phyloP scores from a whole-genome alignment of 2,888 invertebrate genomes.

The Hirudinaria manillensis region DNA sequence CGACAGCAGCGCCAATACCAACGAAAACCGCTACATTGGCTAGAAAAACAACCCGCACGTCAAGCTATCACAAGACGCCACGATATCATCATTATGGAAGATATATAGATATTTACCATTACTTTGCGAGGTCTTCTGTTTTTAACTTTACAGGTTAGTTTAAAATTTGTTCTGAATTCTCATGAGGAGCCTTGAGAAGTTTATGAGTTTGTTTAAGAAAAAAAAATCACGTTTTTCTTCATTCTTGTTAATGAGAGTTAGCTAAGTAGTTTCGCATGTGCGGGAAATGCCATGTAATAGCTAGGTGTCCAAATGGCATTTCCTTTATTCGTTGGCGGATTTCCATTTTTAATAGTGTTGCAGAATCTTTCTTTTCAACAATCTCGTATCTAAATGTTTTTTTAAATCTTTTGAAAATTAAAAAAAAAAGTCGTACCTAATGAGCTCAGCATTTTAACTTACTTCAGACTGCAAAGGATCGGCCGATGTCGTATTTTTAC shows the following conservation, averaged over 20 bases:
- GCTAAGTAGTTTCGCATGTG: too few relatives aligned
- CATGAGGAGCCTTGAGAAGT: not conserved
- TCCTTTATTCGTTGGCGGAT: not conserved
- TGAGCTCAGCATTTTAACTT: too few relatives aligned
- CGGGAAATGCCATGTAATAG: too few relatives aligned
- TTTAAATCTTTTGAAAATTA: too few relatives aligned
- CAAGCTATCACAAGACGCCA: not conserved
- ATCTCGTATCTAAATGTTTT: too few relatives aligned
- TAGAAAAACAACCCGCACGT: constrained; percentile 24
- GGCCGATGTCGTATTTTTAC: constrained; percentile 37
- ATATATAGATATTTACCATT: constrained; percentile 8
- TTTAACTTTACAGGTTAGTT: constrained; percentile 1
- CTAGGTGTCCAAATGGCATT: not conserved
- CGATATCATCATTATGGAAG: not conserved
- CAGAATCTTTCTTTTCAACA: not conserved
- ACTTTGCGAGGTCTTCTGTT: not conserved
- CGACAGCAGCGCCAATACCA: constrained; percentile 19
- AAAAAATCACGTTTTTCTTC: too few relatives aligned
- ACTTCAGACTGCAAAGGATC: constrained; percentile 34
- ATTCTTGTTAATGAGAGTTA: too few relatives aligned
- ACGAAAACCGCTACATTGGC: constrained; percentile 24
- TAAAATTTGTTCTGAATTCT: not conserved
- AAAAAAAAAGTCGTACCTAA: too few relatives aligned
- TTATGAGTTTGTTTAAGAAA: too few relatives aligned
- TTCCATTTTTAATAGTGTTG: too few relatives aligned